Evolutionary conservation across 2,797 vertebrate genomes (phyloP), one percentile per base, ranked within the genome.

Genomic region (Enteromius trimaculatus): DNA sequence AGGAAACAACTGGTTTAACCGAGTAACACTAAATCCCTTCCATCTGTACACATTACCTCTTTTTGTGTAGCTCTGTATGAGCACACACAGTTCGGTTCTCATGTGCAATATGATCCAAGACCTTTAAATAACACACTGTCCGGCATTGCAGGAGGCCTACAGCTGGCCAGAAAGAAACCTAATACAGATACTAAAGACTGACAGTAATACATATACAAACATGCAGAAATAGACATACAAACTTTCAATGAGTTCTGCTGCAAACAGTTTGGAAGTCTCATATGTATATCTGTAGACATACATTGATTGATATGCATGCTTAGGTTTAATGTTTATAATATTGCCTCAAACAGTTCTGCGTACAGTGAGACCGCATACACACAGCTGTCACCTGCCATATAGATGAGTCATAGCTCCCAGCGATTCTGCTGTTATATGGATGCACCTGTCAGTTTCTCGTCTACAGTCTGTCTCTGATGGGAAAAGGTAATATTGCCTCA

Each of bases 351-450:
- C 71, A n/a, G 68, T 47, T 8, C 2, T n/a, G 26, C 3, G 29
- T 74, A 34, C 19, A 51, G 44, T 74, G 44, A 65, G 29, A 39
- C 11, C 1, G 2, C 55, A 62, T 29, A 17, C 42, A 58, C 19
- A 71, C 81, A 88, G 82, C 79, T 88, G 87, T 84, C 85, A 84
- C 31, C 65, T 71, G 79, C 29, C 53, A 82, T 77, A 68, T 49
- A 34, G 65, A 77, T 86, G 71, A 85, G 71, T 83, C 85, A 85
- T 64, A 79, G 86, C 72, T 84, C 77, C 62, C 72, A 74, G 39
- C 74, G 49, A 79, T 81, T 69, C 81, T 79, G 79, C 66, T 79
- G 85, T 85, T 86, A 84, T 77, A 82, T 80, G 70, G 34, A 80
- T 53, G 49, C 83, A 87, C 80, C 81, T 89, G 85, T 80, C 75